Conservation (phyloP, 2,888 invertebrate species). For the Catocala sponsa region DNA sequence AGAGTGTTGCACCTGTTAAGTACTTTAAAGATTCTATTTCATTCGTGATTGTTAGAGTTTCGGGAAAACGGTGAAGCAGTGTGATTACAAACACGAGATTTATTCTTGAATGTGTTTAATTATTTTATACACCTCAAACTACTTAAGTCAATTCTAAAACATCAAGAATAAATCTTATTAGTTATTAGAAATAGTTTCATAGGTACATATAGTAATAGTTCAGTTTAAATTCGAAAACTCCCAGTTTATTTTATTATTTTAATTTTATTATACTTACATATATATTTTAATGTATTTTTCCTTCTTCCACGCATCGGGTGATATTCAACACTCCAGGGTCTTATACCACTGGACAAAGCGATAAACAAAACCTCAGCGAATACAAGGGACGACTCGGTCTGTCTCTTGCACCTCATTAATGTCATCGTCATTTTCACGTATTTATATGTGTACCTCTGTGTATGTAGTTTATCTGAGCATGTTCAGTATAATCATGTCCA, state of each 20-base stretch:
- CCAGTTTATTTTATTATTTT: constrained; percentile 70
- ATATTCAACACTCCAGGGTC: constrained; percentile 79
- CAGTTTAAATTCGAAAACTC: constrained; percentile 64
- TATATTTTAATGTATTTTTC: constrained; percentile 74
- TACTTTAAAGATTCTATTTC: constrained; percentile 87
- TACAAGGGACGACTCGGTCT: constrained; percentile 85
- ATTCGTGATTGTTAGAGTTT: constrained; percentile 86
- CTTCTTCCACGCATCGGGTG: constrained; percentile 78
- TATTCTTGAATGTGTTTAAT: constrained; percentile 71
- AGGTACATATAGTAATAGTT: constrained; percentile 71
- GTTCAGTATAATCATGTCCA: constrained; percentile 72
- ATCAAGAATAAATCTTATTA: constrained; percentile 83
- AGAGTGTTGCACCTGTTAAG: constrained; percentile 89
- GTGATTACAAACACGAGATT: constrained; percentile 77
- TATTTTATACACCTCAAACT: no score
- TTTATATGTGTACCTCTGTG: constrained; percentile 75
- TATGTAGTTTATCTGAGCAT: constrained; percentile 78
- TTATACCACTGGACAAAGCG: constrained; percentile 86
- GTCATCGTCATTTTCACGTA: constrained; percentile 69
- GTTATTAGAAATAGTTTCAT: constrained; percentile 77
- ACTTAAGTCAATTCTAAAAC: constrained; percentile 16
- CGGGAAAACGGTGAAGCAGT: constrained; percentile 80
- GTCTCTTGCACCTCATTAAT: constrained; percentile 78
- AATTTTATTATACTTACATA: constrained; percentile 68
- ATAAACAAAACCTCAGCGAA: constrained; percentile 86